These are phyloP conservation scores for Drosophila ercepeae DNA, from an alignment of 1,140 invertebrate species.

Conservation along the genomic window DNA sequence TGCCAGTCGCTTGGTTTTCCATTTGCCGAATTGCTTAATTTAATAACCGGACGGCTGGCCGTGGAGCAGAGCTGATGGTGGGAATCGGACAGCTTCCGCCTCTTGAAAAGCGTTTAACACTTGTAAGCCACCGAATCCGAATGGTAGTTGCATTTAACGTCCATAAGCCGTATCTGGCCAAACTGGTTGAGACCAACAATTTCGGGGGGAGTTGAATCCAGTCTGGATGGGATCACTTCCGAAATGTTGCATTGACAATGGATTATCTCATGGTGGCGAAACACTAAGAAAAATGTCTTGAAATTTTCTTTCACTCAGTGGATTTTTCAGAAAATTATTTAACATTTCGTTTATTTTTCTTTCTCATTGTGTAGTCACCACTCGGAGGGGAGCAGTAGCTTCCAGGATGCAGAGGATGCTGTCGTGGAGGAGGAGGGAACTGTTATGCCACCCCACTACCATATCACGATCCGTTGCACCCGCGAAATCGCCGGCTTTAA, in stretches of 20 bases:
- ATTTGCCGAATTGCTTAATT: slow-evolving; percentile 44
- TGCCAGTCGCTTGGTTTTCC: slow-evolving; percentile 40
- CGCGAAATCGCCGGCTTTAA: slow-evolving; percentile 98
- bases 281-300: not conserved
- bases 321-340: not conserved
- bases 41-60: slow-evolving; percentile 45
- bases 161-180: slow-evolving; percentile 22
- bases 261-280: slow-evolving; percentile 5
- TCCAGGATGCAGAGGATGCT: slow-evolving; percentile 37
- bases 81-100: slow-evolving; percentile 56
- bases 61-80: slow-evolving; percentile 37
- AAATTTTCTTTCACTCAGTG: not conserved
- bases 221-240: slow-evolving; percentile 31
- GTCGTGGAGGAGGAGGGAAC: slow-evolving; percentile 58
- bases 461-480: slow-evolving; percentile 95
- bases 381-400: slow-evolving; percentile 71
- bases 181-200: slow-evolving; percentile 26
- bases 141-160: slow-evolving; percentile 11
- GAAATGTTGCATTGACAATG: slow-evolving; percentile 56
- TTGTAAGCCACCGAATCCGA: slow-evolving; percentile 41
- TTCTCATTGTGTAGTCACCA: slow-evolving; percentile 52
- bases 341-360: not conserved
- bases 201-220: slow-evolving; percentile 6
- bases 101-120: slow-evolving; percentile 55
- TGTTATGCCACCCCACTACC: slow-evolving; percentile 93